Evolutionary conservation across 92 coral and sea anemone species (phyloP).

Genomic region (Actinostola sp.): DNA sequence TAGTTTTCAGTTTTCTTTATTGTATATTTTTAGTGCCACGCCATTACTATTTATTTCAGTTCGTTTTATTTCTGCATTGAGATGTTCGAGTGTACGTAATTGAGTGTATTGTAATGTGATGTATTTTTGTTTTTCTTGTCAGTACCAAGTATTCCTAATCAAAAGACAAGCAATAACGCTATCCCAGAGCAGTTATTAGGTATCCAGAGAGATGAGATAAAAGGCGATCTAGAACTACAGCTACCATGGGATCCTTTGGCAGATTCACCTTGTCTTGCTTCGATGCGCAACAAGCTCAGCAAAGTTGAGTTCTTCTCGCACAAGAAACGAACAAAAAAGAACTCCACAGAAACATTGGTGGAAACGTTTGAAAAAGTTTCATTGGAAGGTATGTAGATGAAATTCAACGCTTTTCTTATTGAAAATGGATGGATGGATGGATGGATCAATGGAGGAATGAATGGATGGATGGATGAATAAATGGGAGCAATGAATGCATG

Average conservation of each 20-base stretch:
- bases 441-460: too few species aligned
- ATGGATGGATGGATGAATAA: too few species aligned
- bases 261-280: conserved; percentile 20
- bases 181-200: conserved; percentile 21
- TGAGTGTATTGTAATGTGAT: not conserved
- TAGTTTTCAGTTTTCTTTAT: too few species aligned
- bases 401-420: not conserved
- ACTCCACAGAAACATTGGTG: not conserved
- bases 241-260: conserved; percentile 94
- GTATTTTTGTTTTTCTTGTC: not conserved
- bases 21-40: too few species aligned
- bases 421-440: too few species aligned
- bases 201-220: conserved; percentile 48
- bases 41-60: too few species aligned
- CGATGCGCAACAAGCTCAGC: conserved; percentile 6
- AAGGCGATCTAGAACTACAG: conserved; percentile 70
- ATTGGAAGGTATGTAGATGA: conserved; percentile 10
- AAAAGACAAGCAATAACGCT: conserved; percentile 7
- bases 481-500: too few species aligned
- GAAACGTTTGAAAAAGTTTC: conserved; percentile 17
- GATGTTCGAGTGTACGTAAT: too few species aligned
- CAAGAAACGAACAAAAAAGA: not conserved
- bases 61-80: too few species aligned
- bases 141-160: conserved; percentile 43
- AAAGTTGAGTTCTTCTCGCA: conserved; percentile 10